Conservation (phyloP, 2,113 vertebrate genomes). For the Dicerorhinus sumatrensis region DNA sequence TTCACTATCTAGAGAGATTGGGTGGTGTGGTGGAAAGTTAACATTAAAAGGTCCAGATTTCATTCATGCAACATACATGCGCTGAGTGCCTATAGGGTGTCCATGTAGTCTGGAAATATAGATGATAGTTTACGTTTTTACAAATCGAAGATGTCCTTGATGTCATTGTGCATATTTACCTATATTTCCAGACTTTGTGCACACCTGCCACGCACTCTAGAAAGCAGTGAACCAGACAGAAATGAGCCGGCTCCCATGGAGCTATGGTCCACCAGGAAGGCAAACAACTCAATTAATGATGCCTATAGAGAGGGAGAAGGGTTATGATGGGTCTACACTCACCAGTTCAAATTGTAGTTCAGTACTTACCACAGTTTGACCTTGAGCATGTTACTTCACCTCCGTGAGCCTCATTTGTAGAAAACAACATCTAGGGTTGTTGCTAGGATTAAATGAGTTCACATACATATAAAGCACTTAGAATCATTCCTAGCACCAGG, state of each 20-base stretch:
- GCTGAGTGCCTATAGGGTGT: neutral
- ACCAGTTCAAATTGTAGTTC: neutral
- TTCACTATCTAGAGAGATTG: neutral
- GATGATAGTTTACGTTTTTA: too few relatives aligned
- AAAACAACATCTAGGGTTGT: neutral
- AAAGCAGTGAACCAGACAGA: neutral
- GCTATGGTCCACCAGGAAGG: neutral
- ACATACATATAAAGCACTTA: too few relatives aligned
- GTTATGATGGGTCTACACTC: neutral
- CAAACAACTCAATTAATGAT: rapidly evolving
- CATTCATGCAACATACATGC: neutral
- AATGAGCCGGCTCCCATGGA: neutral
- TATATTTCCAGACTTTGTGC: too few relatives aligned
- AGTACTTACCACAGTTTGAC: neutral
- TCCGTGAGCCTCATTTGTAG: neutral
- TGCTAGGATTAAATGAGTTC: neutral
- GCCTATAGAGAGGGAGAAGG: neutral
- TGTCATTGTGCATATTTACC: neutral
- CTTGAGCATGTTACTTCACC: neutral
- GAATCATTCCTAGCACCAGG: too few relatives aligned
- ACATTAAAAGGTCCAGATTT: neutral
- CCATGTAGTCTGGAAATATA: neutral
- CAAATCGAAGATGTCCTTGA: neutral
- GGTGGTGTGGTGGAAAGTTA: neutral
- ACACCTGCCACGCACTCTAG: neutral